Base-by-base conservation (phyloP, 2,888 invertebrate genomes). In the Sinopyrophorus schimmeli region DNA sequence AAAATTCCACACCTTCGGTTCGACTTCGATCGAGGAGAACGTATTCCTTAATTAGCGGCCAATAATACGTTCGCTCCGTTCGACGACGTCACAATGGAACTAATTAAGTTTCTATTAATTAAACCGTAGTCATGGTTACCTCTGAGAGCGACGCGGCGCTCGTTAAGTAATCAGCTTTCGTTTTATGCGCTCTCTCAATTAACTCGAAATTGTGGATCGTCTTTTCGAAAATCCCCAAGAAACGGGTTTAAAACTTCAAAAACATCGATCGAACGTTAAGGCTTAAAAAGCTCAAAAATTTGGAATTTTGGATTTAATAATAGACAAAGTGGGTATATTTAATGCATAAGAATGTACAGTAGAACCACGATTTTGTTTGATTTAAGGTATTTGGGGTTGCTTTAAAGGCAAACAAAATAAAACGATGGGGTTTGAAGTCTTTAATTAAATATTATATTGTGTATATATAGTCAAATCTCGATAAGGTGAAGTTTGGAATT, bases 21-120 rank as follows among this genome's bases (percentile, higher is more conserved):
- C 26, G 12, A 35, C 23, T n/a, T 35, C 23, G 14, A 17, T n/a
- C 18, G 32, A 41, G 31, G 34, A 17, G 40, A 20, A 32, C 26
- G 40, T 35, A 16, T 39, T n/a, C n/a, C 47, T 53, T 48, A 53
- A 53, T 47, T 53, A 42, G 35, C 32, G 28, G 35, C 31, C 28
- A 37, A 46, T 50, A 52, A 52, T 52, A 38, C 47, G 47, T 52
- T 43, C 38, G 42, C 27, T 28, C 15, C 38, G 31, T 49, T 31
- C 44, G 26, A 37, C 47, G 50, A 54, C 54, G 50, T 54, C 50
- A 47, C 54, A 47, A 52, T 55, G 39, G 34, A 38, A 30, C 43
- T 54, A 54, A 54, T 54, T 54, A 51, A 51, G 43, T 50, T 46
- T 26, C 48, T 52, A 55, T 55, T 52, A 55, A 55, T 55, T 52